Evolutionary conservation across 2,888 invertebrate genomes (phyloP).

Genomic region (Andrena camellia): DNA sequence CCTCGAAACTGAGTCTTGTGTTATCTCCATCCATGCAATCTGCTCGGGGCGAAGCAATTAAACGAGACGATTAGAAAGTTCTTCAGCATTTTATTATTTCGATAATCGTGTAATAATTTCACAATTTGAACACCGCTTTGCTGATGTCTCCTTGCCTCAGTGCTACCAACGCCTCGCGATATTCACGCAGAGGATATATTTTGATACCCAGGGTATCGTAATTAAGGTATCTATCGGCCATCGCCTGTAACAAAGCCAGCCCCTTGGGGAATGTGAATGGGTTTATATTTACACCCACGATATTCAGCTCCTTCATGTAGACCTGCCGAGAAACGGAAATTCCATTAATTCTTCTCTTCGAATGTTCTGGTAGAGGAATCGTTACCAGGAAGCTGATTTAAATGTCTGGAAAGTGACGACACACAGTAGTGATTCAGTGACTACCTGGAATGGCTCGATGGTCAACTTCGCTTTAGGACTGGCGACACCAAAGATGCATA

Average conservation of each 20-base stretch:
- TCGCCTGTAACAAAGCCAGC: conserved; percentile 88
- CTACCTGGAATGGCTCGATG: conserved; percentile 80
- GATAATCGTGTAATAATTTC: conserved; percentile 28
- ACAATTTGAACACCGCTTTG: conserved; percentile 88
- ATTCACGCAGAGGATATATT: conserved; percentile 86
- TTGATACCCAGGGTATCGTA: conserved; percentile 88
- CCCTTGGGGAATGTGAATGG: conserved; percentile 89
- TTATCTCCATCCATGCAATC: background rate
- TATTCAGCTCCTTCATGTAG: conserved; percentile 88
- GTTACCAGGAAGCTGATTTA: conserved; percentile 4
- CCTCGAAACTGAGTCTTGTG: background rate
- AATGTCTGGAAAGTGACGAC: background rate
- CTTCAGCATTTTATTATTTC: conserved; percentile 3
- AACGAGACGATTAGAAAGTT: background rate
- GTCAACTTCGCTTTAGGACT: conserved; percentile 86
- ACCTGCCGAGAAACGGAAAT: conserved; percentile 85
- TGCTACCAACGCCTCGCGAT: conserved; percentile 86
- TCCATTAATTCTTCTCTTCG: too few relatives aligned
- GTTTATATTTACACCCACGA: conserved; percentile 89
- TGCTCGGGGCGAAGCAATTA: background rate
- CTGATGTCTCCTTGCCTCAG: conserved; percentile 87
- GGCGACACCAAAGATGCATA: conserved; percentile 90
- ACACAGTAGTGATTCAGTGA: conserved; percentile 10
- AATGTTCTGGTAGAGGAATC: too few relatives aligned
- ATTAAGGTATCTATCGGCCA: conserved; percentile 88